Evolutionary conservation across 2,888 invertebrate species (phyloP).

Genomic region (Punctoribates punctum): DNA sequence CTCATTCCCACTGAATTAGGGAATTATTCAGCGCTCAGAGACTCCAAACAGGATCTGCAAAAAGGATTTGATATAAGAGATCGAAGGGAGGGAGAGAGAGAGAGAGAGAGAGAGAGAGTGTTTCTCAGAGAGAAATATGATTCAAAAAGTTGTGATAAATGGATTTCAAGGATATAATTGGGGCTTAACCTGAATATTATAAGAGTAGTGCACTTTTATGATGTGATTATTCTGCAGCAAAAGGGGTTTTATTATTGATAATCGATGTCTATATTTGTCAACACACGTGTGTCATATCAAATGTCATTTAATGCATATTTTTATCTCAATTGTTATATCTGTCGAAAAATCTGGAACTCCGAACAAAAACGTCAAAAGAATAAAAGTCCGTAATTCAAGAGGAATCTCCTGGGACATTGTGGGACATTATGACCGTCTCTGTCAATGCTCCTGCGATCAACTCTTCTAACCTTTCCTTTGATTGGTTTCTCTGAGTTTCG

Average conservation of each 20-base stretch:
- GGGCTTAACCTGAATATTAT: no score
- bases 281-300: constrained; percentile 11
- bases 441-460: no score
- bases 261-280: constrained; percentile 22
- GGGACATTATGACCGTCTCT: not conserved
- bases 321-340: not conserved
- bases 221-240: not conserved
- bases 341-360: not conserved
- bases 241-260: not conserved
- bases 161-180: no score
- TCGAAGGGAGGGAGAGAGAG: not conserved
- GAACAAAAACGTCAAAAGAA: not conserved
- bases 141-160: no score
- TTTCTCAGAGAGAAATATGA: not conserved
- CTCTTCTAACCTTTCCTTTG: no score
- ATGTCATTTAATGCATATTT: constrained; percentile 2
- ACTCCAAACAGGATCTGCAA: no score
- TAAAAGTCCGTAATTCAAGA: not conserved
- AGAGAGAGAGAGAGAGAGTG: constrained; percentile 16
- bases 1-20: not conserved
- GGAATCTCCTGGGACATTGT: not conserved
- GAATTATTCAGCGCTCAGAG: no score
- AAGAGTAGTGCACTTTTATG: no score
- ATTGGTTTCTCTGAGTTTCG: no score
- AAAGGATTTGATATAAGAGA: not conserved